Percentiles rank a stretch among this genome's conserved stretches.
Evolutionary conservation across 2,888 invertebrate genomes (phyloP).

Genomic region (Drosophila meridionalis): DNA sequence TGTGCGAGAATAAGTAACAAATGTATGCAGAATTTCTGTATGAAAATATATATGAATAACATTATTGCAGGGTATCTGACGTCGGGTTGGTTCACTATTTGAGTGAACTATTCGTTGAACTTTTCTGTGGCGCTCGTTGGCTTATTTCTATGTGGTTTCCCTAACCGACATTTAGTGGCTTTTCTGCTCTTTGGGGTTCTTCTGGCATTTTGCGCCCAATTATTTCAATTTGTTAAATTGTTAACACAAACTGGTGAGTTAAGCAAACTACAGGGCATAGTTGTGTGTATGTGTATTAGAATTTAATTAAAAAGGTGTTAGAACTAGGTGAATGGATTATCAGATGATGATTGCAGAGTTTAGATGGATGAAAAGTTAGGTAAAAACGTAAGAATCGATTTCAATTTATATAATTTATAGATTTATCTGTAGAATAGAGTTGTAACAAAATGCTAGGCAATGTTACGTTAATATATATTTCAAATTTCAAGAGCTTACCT

Average conservation of each 20-base stretch:
- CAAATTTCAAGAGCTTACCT: not conserved
- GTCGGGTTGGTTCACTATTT: not conserved
- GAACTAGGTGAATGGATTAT: conserved; percentile 10
- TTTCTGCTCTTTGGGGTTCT: conserved; percentile 47
- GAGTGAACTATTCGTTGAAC: conserved; percentile 37
- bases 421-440: too few relatives aligned
- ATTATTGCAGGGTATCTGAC: conserved; percentile 22
- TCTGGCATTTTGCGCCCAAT: conserved; percentile 61
- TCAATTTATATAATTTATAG: too few relatives aligned
- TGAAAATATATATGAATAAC: not conserved
- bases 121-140: conserved; percentile 24
- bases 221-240: conserved; percentile 66
- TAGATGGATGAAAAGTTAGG: too few relatives aligned
- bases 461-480: too few relatives aligned
- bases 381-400: too few relatives aligned
- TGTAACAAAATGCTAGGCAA: too few relatives aligned
- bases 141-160: conserved; percentile 23
- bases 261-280: conserved; percentile 23
- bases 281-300: conserved; percentile 8
- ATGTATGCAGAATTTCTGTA: not conserved
- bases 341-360: not conserved
- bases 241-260: conserved; percentile 29
- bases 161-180: conserved; percentile 61
- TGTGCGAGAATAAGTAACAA: not conserved
- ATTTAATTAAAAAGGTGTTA: conserved; percentile 26